Evolutionary conservation across 1,140 invertebrate genomes (phyloP), one percentile per base, ranked within the genome.

Genomic region (Drosophila aff.): DNA sequence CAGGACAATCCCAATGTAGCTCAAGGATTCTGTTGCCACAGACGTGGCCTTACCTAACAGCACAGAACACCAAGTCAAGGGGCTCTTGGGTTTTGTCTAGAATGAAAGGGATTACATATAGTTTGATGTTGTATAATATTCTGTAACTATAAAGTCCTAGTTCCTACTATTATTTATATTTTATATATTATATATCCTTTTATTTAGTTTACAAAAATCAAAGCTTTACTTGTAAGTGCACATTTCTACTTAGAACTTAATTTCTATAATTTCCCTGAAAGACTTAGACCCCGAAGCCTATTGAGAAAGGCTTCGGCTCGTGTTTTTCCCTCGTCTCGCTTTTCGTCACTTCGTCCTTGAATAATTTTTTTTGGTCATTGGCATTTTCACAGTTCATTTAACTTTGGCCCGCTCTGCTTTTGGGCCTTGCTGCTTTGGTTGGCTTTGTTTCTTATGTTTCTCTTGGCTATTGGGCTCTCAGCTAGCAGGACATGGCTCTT

Each of bases 361-460:
- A 89, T 75, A 63, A 61, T 65, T 76, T 65, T 66, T 63, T 68
- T 63, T 68, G 77, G 84, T 79, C 85, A 84, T 89, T 90, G 85
- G 64, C 74, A 86, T 83, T 81, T 76, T 86, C 73, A 81, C 67
- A 81, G 80, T 91, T 91, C 86, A 91, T 83, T 91, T 90, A 86
- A 86, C 86, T 86, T 74, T 75, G 23, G 65, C 62, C 63, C 76
- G 65, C 57, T 78, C 76, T 43, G 47, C 63, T 53, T 71, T 71
- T 55, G 40, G 50, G 13, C 50, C n/a, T 26, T 10, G 15, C 15
- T 53, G 46, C 21, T 23, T 44, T 26, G 49, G 18, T 44, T 26
- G 49, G 5, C 9, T 50, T 18, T 31, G 26, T 31, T 46, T 38
- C 28, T 41, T n/a, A 9, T 66, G 7, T 53, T 36, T n/a, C 13